Base-by-base conservation (phyloP, 64 coral and sea anemone genomes). In the Actinia tenebrosa region DNA sequence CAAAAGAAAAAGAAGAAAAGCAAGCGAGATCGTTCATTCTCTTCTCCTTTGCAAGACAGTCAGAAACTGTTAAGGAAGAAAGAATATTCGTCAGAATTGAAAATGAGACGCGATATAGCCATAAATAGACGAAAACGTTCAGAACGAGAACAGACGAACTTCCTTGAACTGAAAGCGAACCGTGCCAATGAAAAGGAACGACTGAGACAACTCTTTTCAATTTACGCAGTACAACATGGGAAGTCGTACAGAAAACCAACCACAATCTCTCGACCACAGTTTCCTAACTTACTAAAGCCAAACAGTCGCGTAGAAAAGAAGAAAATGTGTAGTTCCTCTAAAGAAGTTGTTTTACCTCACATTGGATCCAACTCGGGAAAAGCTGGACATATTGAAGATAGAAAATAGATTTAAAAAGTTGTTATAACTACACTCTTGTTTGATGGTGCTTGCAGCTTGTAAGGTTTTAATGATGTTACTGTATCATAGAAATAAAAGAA, bases 161-260 rank as follows among this genome's bases (percentile, higher is more conserved):
- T 79, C 11, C 53, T 56, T 23, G 88, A 80, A 85, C 94, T 96
- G 11, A 89, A 87, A 90, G 88, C 93, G 53, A 90, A 27, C 25
- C 87, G 94, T 54, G 45, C 87, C 26, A 58, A 89, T 5, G 89
- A 98, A 87, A 98, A 98, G 60, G 50, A 77, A 30, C 84, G 92
- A 47, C 80, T 98, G 19, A 91, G 91, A 58, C 56, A 98, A 19
- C 78, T 98, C 13, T 94, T 98, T 78, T 68, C 95, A 26, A 86
- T 98, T 87, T 98, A 98, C 71, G 91, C 89, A 3, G 87, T 82
- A 75, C 92, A 98, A 81, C 91, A 91, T 44, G 89, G 93, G 7
- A 58, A 83, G 8, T 89, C 95, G 0, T 98, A 91, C 58, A 87
- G 95, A 45, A 80, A 84, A 53, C 84, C 89, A 15, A 91, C 91